These are phyloP conservation scores for Gryllus bimaculatus DNA, from an alignment of 1,140 invertebrate species.

Conservation along the genomic window DNA sequence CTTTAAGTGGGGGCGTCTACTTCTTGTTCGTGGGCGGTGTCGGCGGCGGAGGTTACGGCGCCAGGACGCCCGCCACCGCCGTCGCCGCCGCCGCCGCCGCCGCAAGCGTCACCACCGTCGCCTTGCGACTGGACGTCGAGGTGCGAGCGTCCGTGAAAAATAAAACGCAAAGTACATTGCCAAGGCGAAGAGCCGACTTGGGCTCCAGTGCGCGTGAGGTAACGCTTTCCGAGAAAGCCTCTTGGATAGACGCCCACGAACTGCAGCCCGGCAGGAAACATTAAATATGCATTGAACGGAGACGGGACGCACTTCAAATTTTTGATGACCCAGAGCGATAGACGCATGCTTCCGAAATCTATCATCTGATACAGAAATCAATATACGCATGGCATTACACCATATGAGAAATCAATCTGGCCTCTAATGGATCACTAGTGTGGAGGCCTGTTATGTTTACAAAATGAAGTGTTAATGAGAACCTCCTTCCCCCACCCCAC, in stretches of 20 bases:
- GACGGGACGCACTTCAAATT: neutral
- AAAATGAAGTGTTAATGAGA: conserved; percentile 5
- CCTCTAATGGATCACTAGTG: neutral
- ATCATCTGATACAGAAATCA: conserved; percentile 5
- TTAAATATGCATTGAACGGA: neutral
- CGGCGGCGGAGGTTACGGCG: no score
- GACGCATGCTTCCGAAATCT: neutral
- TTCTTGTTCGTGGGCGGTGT: no score
- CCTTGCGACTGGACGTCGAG: neutral
- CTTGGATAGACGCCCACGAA: neutral
- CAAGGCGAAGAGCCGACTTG: neutral
- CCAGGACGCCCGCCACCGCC: neutral
- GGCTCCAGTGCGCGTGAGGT: neutral
- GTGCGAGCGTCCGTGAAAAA: no score
- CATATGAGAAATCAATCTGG: neutral
- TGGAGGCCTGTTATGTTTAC: neutral
- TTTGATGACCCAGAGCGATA: conserved; percentile 3
- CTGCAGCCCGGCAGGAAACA: neutral
- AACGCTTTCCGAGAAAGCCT: neutral
- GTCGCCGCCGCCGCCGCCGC: no score
- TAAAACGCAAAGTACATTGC: neutral
- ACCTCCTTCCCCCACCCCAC: neutral
- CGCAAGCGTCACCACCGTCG: no score
- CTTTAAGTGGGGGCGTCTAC: no score
- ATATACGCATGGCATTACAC: neutral